Evolutionary conservation across 2,888 invertebrate genomes (phyloP).

Genomic region (Drosophila pseudotalamancana): DNA sequence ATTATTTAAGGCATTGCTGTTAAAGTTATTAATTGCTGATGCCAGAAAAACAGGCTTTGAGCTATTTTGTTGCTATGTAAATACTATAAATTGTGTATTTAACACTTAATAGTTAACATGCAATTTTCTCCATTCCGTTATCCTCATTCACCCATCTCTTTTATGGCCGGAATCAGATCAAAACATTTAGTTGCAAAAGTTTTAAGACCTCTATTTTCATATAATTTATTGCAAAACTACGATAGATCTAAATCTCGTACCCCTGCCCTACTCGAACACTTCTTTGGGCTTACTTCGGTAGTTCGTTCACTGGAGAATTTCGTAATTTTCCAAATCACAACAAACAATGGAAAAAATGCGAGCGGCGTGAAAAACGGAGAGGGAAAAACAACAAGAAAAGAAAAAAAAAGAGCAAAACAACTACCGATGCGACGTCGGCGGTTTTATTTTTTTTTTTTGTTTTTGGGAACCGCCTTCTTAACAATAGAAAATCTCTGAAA

Average conservation of each 20-base stretch:
- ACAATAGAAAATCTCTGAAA: conserved; percentile 57
- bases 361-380: conserved; percentile 23
- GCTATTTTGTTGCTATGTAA: background rate
- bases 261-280: background rate
- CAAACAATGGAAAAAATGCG: conserved; percentile 54
- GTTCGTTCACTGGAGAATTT: conserved; percentile 46
- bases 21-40: background rate
- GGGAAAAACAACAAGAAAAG: conserved; percentile 16
- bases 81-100: background rate
- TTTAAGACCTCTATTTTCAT: conserved; percentile 8
- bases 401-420: conserved; percentile 25
- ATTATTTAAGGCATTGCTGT: no score
- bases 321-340: conserved; percentile 58
- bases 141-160: background rate
- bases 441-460: no score
- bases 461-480: conserved; percentile 53
- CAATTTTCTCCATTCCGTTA: background rate
- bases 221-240: conserved; percentile 35
- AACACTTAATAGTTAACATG: background rate
- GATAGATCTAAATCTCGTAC: conserved; percentile 14
- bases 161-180: background rate
- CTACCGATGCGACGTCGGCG: conserved; percentile 25
- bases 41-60: fast-evolving
- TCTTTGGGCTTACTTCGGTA: conserved; percentile 11
- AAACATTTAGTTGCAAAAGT: conserved; percentile 5